Conservation (phyloP, 2,888 invertebrate species). For the Eilema sororculum region DNA sequence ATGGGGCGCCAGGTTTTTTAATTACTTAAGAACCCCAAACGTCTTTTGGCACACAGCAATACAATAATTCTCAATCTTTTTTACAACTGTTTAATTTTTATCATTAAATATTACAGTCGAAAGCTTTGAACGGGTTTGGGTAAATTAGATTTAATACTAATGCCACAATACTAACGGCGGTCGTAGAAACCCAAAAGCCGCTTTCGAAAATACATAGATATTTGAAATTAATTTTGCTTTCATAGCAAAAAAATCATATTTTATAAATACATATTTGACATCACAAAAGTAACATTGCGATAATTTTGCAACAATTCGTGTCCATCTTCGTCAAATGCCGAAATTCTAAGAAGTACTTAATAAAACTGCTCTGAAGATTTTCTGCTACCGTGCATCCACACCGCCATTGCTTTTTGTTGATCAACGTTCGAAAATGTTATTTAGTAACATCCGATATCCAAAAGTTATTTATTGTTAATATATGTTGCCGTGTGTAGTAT, state of each 20-base stretch:
- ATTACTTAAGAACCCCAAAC: constrained; percentile 17
- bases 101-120: not conserved
- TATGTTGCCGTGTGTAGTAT: no score
- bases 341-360: not conserved
- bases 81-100: not conserved
- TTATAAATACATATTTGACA: not conserved
- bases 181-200: not conserved
- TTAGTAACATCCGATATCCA: no score
- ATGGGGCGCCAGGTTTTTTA: constrained; percentile 25
- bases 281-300: not conserved
- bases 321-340: no score
- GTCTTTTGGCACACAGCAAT: not conserved
- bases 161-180: not conserved
- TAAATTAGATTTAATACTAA: not conserved
- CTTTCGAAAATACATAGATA: not conserved
- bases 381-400: not conserved
- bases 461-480: no score
- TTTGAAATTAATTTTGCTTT: no score
- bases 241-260: not conserved
- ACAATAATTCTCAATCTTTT: not conserved
- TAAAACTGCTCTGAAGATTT: not conserved
- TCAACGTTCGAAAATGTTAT: no score
- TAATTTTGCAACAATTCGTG: not conserved
- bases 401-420: no score
- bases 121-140: not conserved